These are phyloP conservation scores for Phacellophora camtschatica DNA, from an alignment of 30 jellyfish, hydroid and myxozoan species.

Conservation along the genomic window DNA sequence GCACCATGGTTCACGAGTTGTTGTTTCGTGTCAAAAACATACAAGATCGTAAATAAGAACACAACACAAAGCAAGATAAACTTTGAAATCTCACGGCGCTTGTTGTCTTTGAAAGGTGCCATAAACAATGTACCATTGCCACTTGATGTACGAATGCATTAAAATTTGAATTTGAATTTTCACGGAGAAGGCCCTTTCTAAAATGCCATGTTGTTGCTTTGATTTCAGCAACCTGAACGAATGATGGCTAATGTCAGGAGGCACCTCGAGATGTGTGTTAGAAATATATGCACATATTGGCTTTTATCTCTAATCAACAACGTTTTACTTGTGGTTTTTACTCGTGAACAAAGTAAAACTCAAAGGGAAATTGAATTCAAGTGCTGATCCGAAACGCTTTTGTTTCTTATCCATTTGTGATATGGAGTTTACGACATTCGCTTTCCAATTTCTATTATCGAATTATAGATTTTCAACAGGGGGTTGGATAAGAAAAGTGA, in stretches of 20 bases:
- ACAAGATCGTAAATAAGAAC: background rate
- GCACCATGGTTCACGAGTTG: background rate
- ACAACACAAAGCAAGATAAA: background rate
- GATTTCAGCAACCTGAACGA: too few species aligned
- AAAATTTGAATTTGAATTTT: too few species aligned
- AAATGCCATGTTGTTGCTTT: too few species aligned
- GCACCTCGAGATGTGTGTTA: too few species aligned
- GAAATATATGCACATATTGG: background rate
- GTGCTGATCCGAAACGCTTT: slow-evolving; percentile 82
- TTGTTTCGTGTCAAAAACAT: background rate
- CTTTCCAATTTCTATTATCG: slow-evolving; percentile 39
- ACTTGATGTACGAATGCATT: too few species aligned
- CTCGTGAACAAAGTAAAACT: slow-evolving; percentile 36
- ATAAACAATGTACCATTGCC: too few species aligned
- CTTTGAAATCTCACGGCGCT: background rate
- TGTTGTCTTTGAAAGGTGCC: background rate
- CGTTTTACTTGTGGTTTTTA: slow-evolving; percentile 24
- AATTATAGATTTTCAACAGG: slow-evolving; percentile 38
- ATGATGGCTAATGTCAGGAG: too few species aligned
- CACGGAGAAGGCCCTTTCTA: too few species aligned
- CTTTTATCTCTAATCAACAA: background rate
- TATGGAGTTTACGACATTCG: slow-evolving; percentile 35
- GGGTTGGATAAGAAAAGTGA: too few species aligned
- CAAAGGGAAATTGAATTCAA: slow-evolving; percentile 55
- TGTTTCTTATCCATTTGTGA: slow-evolving; percentile 54